phyloP scores from a whole-genome alignment of 1,140 invertebrate genomes.

The Platyscapa corneri region DNA sequence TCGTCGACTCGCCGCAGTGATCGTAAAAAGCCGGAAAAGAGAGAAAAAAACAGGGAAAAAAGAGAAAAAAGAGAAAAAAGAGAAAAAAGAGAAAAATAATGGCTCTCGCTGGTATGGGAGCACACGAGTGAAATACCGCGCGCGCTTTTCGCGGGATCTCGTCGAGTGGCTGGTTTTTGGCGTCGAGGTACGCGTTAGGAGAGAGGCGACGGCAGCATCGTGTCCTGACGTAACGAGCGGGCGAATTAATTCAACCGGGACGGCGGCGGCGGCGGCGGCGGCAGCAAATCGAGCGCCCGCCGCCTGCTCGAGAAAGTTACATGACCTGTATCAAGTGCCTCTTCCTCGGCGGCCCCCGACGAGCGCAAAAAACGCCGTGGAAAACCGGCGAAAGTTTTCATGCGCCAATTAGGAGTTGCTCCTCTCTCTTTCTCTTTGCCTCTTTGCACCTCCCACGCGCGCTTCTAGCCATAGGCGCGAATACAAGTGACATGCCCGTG shows the following conservation, averaged over 20 bases:
- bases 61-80: too few species aligned
- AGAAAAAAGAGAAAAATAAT: too few species aligned
- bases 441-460: background rate
- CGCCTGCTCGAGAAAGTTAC: conserved; percentile 66
- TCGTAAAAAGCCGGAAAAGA: too few species aligned
- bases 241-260: conserved; percentile 68
- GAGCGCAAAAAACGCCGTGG: conserved; percentile 56
- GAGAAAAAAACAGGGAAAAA: too few species aligned
- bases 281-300: conserved; percentile 7
- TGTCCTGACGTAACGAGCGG: conserved; percentile 62
- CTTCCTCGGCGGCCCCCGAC: conserved; percentile 32
- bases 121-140: background rate
- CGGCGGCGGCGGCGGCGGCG: conserved; percentile 53
- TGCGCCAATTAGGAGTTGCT: conserved; percentile 37
- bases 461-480: background rate
- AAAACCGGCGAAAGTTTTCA: conserved; percentile 63
- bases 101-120: too few species aligned
- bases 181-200: background rate
- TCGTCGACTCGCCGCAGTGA: background rate
- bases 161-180: background rate
- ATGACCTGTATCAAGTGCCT: conserved; percentile 65
- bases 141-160: background rate
- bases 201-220: background rate
- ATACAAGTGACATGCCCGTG: too few species aligned
- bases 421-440: background rate